These are phyloP conservation scores for Gymnocephalus cernua DNA, from an alignment of 2,113 vertebrate genomes.

Conservation along the genomic window DNA sequence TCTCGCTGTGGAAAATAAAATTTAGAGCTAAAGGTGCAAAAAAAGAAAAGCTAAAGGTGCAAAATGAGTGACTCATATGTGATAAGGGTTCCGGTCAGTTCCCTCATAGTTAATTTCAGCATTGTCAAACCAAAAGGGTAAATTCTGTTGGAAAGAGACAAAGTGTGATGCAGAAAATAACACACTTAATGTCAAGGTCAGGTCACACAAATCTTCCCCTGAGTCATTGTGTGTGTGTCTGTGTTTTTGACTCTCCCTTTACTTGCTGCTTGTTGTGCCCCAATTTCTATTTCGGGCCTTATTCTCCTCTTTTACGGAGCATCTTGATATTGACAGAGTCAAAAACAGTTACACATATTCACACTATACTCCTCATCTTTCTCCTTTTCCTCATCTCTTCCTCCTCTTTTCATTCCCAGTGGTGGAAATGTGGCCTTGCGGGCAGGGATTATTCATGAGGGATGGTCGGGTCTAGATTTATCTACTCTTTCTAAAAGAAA, in stretches of 20 bases:
- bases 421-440: slow-evolving; percentile 52
- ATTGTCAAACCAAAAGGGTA: neutral
- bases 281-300: slow-evolving; percentile 10
- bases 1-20: slow-evolving; percentile 2
- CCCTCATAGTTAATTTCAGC: neutral
- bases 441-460: slow-evolving; percentile 67
- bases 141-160: neutral
- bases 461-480: slow-evolving; percentile 47
- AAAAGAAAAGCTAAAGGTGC: slow-evolving; percentile 11
- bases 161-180: neutral
- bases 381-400: slow-evolving; percentile 1
- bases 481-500: slow-evolving; percentile 33
- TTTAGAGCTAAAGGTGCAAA: neutral
- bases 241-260: slow-evolving; percentile 8
- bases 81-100: neutral
- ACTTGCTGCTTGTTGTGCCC: slow-evolving; percentile 10
- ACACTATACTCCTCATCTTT: slow-evolving; percentile 17
- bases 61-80: slow-evolving; percentile 27
- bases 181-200: slow-evolving; percentile 28
- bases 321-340: slow-evolving; percentile 25
- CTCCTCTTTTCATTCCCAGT: slow-evolving; percentile 33
- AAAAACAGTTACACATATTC: slow-evolving; percentile 23
- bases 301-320: neutral
- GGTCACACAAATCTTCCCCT: neutral
- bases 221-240: slow-evolving; percentile 8